phyloP scores from a whole-genome alignment of 2,888 invertebrate genomes.

The Chelonus formosanus region DNA sequence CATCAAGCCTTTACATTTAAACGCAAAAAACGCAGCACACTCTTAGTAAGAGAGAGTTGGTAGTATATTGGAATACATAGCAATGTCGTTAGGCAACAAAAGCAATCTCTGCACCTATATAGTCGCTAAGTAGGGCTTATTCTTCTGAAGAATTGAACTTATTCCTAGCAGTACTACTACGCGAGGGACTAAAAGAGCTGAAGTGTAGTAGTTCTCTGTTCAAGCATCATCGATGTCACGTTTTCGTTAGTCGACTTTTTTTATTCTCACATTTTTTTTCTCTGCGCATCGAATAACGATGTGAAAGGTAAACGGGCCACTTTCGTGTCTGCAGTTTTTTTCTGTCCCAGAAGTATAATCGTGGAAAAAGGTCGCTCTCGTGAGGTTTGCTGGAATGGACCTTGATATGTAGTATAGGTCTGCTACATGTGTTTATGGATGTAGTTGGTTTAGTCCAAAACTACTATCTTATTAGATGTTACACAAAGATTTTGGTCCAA shows the following conservation, averaged over 20 bases:
- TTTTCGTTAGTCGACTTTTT: conserved; percentile 26
- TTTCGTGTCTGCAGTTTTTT: conserved; percentile 16
- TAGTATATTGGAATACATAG: too few species aligned
- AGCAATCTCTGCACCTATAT: background rate
- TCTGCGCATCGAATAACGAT: conserved; percentile 24
- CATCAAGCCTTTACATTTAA: too few species aligned
- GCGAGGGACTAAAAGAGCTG: conserved; percentile 13
- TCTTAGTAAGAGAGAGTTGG: too few species aligned
- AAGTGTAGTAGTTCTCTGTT: conserved; percentile 29
- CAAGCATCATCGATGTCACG: conserved; percentile 38
- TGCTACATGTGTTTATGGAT: background rate
- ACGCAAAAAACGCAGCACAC: too few species aligned
- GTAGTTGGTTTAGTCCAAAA: background rate
- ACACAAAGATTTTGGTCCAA: too few species aligned
- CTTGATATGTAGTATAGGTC: background rate
- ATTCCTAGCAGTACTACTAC: conserved; percentile 19
- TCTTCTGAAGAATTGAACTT: conserved; percentile 45
- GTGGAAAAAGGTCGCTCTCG: conserved; percentile 12
- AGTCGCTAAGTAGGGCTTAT: conserved; percentile 36
- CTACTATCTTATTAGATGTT: too few species aligned
- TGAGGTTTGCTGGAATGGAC: conserved; percentile 1
- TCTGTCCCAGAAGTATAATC: conserved; percentile 22
- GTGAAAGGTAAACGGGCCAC: conserved; percentile 28
- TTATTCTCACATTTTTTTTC: conserved; percentile 16
- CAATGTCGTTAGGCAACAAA: background rate